These are phyloP conservation scores for Papilio aristodemus DNA, from an alignment of 1,140 invertebrate genomes.

Conservation along the genomic window DNA sequence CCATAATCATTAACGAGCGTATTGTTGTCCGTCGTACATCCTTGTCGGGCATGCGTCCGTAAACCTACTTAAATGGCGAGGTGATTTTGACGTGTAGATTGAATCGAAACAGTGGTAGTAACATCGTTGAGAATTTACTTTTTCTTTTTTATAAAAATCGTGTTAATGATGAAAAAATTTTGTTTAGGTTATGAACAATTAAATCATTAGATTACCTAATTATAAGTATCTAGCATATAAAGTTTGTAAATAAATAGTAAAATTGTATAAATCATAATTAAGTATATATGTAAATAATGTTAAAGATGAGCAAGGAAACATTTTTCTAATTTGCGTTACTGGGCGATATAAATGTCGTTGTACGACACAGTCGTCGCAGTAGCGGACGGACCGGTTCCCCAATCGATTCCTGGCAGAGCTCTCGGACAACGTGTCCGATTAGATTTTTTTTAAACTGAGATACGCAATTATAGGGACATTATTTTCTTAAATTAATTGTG, in stretches of 20 bases:
- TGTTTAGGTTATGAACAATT: too few relatives aligned
- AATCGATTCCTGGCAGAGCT: slow-evolving; percentile 26
- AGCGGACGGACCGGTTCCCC: slow-evolving; percentile 13
- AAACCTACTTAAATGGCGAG: slow-evolving; percentile 10
- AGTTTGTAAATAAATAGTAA: too few relatives aligned
- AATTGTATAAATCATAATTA: too few relatives aligned
- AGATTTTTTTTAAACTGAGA: not conserved
- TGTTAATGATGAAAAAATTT: too few relatives aligned
- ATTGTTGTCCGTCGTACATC: slow-evolving; percentile 14
- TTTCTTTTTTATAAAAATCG: too few relatives aligned
- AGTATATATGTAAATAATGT: too few relatives aligned
- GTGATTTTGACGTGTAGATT: not conserved
- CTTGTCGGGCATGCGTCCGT: slow-evolving; percentile 5
- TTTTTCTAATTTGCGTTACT: too few relatives aligned
- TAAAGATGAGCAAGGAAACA: too few relatives aligned
- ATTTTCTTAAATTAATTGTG: not conserved
- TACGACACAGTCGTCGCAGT: not conserved
- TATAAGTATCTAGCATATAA: too few relatives aligned
- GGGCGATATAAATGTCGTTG: too few relatives aligned
- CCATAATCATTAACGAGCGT: slow-evolving; percentile 8
- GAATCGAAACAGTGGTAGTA: not conserved
- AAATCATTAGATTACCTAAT: too few relatives aligned
- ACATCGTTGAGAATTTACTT: too few relatives aligned
- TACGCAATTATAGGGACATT: not conserved
- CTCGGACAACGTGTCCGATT: slow-evolving; percentile 3